Conservation (phyloP, 2,113 vertebrate genomes). For the Brachionichthys hirsutus region DNA sequence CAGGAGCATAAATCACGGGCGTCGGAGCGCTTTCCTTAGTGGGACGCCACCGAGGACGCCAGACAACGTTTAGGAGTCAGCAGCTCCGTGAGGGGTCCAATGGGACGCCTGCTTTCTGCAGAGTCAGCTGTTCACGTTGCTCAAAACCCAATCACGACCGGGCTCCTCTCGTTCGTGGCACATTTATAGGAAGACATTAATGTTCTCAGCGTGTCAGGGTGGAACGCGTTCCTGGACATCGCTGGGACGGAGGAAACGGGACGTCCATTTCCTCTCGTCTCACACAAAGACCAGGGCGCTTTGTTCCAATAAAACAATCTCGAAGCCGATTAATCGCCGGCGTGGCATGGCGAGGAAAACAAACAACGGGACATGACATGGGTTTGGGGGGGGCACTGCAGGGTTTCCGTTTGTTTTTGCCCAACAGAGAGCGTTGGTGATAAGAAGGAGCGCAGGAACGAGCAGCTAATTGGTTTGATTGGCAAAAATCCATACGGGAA, state of each 20-base stretch:
- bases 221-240: slow-evolving; percentile 43
- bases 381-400: slow-evolving; percentile 60
- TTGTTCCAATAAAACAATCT: slow-evolving; percentile 73
- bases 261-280: slow-evolving; percentile 43
- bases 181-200: slow-evolving; percentile 47
- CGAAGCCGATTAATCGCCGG: slow-evolving; percentile 73
- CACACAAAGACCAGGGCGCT: slow-evolving; percentile 42
- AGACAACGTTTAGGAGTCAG: slow-evolving; percentile 42
- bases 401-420: slow-evolving; percentile 80
- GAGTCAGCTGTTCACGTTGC: slow-evolving; percentile 51
- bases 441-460: slow-evolving; percentile 16
- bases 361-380: slow-evolving; percentile 73
- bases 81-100: slow-evolving; percentile 38
- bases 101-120: slow-evolving; percentile 23
- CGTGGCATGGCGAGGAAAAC: slow-evolving; percentile 66
- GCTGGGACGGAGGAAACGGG: slow-evolving; percentile 44
- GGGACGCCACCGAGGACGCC: slow-evolving; percentile 10
- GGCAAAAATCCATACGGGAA: slow-evolving; percentile 64
- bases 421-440: slow-evolving; percentile 24
- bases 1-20: slow-evolving; percentile 48
- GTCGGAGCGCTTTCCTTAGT: slow-evolving; percentile 30
- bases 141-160: slow-evolving; percentile 33
- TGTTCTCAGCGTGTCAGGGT: slow-evolving; percentile 9
- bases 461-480: slow-evolving; percentile 44
- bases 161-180: slow-evolving; percentile 20